Conservation (phyloP, 2,113 vertebrate genomes). For the Tricholaema leucomelas region DNA sequence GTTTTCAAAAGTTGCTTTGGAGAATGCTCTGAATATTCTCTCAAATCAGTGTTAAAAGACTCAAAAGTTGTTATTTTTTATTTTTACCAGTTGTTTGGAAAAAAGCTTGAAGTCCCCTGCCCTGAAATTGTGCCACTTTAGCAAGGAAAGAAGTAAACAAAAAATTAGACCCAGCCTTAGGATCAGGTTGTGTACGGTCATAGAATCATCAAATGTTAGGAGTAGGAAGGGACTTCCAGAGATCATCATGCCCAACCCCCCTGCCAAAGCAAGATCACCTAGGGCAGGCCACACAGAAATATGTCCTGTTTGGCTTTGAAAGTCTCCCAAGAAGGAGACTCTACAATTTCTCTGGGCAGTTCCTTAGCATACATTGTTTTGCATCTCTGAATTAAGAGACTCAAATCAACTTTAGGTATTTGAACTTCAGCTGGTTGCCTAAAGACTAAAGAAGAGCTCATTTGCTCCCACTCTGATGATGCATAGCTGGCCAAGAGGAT, state of each 20-base stretch:
- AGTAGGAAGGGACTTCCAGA: no score
- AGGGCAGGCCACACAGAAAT: no score
- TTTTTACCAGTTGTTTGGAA: background rate
- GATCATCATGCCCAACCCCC: no score
- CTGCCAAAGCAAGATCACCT: no score
- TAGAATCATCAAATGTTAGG: no score
- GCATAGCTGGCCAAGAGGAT: slow-evolving; percentile 32
- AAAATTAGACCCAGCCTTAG: background rate
- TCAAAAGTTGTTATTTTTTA: background rate
- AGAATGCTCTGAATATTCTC: background rate
- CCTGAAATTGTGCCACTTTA: background rate
- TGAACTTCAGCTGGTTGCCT: background rate
- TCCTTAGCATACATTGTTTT: background rate
- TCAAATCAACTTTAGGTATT: background rate
- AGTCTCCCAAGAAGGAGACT: no score
- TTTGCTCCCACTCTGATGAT: slow-evolving; percentile 22
- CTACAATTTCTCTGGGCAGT: no score
- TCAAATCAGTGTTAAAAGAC: background rate
- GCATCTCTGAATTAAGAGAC: background rate
- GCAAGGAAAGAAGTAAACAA: background rate
- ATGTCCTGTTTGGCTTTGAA: no score
- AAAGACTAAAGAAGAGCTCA: background rate
- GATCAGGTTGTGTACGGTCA: background rate
- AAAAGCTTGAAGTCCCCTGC: background rate
- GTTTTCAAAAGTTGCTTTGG: background rate